Evolutionary conservation across 2,113 vertebrate species (phyloP), one percentile per base, ranked within the genome.

Genomic region (Phoxinus phoxinus): DNA sequence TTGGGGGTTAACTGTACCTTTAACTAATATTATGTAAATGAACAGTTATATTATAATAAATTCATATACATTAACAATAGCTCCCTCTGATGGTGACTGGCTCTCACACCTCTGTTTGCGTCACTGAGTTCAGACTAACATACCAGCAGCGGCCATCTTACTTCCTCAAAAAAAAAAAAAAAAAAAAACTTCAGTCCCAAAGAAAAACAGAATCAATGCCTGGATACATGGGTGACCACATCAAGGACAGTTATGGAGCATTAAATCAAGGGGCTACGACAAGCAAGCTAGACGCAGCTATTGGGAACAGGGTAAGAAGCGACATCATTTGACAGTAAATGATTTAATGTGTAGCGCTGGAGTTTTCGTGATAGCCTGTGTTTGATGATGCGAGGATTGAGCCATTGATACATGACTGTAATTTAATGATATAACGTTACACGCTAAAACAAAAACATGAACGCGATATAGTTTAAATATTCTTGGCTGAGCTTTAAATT

Each of bases 71-170:
- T 69, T 65, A 32, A 35, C 30, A 25, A 10, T 82, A 25, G 58
- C 84, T 71, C 87, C 87, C 76, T 27, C 83, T 81, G 23, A 17
- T n/a, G 79, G 48, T 35, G 10, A 2, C 17, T 25, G 19, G 30
- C 12, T 73, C 90, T 88, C 87, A 37, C 41, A 78, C 73, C 85
- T 77, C 91, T 88, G 90, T 90, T 94, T 76, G 91, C 95, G 94
- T 95, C 94, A 95, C 88, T 72, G 86, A 87, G 85, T 88, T 89
- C 92, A 93, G 90, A 93, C 83, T 78, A 88, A 87, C 69, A 86
- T 90, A 90, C 78, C 84, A 91, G 89, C 92, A 91, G 94, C 94
- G 92, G 95, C 95, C 95, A 95, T 95, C 94, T 95, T 95, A 91
- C 92, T 80, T 93, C 92, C 85, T 91, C 69, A 83, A 90, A 93